These are phyloP conservation scores for Drosophila barbarae DNA, from an alignment of 2,888 invertebrate genomes.

Conservation along the genomic window DNA sequence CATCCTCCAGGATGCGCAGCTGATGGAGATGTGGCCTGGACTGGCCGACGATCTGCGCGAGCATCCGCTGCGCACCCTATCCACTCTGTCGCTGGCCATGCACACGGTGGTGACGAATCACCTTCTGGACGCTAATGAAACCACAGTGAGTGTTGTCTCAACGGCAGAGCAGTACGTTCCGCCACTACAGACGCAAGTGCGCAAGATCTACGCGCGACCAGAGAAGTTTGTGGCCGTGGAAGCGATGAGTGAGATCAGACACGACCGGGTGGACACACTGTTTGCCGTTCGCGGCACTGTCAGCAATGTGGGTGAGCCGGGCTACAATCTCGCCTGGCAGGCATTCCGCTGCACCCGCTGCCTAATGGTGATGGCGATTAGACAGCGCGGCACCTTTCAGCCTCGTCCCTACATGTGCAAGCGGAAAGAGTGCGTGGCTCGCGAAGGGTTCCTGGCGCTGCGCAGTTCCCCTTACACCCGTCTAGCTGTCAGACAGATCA, in stretches of 20 bases:
- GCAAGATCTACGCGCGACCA: constrained; percentile 81
- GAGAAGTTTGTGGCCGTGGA: constrained; percentile 84
- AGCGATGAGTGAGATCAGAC: constrained; percentile 75
- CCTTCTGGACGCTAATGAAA: constrained; percentile 43
- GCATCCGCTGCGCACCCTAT: constrained; percentile 85
- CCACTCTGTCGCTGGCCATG: constrained; percentile 88
- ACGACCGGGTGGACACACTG: constrained; percentile 83
- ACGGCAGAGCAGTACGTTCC: constrained; percentile 52
- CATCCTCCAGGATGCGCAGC: constrained; percentile 82
- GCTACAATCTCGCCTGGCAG: constrained; percentile 87
- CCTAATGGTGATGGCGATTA: constrained; percentile 82
- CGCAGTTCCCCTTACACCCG: constrained; percentile 86
- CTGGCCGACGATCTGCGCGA: constrained; percentile 84
- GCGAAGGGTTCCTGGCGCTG: constrained; percentile 81
- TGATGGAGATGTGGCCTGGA: constrained; percentile 83
- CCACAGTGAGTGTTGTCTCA: constrained; percentile 2
- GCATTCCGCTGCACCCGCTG: constrained; percentile 81
- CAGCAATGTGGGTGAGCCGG: constrained; percentile 87
- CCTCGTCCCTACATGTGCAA: constrained; percentile 65
- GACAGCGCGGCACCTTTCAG: constrained; percentile 80
- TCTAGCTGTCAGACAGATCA: constrained; percentile 88
- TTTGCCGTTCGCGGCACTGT: constrained; percentile 92
- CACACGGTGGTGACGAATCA: constrained; percentile 61
- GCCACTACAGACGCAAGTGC: constrained; percentile 32
- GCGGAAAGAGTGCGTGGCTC: constrained; percentile 65